Evolutionary conservation across 2,888 invertebrate species (phyloP).

Genomic region (Hetaerina titia): DNA sequence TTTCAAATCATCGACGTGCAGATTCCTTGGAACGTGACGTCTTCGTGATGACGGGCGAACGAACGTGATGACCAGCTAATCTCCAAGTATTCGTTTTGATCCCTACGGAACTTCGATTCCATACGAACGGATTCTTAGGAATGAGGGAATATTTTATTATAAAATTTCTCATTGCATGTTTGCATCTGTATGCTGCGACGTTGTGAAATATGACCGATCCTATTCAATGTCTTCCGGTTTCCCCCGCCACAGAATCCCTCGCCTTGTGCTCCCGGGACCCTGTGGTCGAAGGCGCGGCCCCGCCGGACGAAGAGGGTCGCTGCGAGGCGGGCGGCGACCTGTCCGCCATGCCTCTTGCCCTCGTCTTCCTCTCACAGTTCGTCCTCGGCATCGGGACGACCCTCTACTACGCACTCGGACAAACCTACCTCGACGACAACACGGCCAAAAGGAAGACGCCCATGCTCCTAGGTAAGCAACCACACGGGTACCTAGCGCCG

Average conservation of each 20-base stretch:
- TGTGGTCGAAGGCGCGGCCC: conserved; percentile 69
- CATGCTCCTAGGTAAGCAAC: conserved; percentile 80
- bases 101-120: too few relatives aligned
- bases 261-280: conserved; percentile 68
- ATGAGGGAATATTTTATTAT: too few relatives aligned
- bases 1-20: too few relatives aligned
- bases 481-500: background rate
- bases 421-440: conserved; percentile 85
- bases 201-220: background rate
- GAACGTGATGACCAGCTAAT: too few relatives aligned
- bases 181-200: too few relatives aligned
- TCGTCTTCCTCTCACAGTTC: conserved; percentile 84
- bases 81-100: too few relatives aligned
- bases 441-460: conserved; percentile 84
- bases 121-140: too few relatives aligned
- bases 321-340: conserved; percentile 77
- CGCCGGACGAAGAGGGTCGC: conserved; percentile 74
- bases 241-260: conserved; percentile 33
- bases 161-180: too few relatives aligned
- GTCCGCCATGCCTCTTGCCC: conserved; percentile 79
- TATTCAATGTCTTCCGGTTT: background rate
- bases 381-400: conserved; percentile 85
- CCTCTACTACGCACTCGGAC: conserved; percentile 83
- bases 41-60: too few relatives aligned
- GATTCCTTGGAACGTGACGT: too few relatives aligned